Conservation (phyloP, 2,797 vertebrate genomes). For the Allobates femoralis region DNA sequence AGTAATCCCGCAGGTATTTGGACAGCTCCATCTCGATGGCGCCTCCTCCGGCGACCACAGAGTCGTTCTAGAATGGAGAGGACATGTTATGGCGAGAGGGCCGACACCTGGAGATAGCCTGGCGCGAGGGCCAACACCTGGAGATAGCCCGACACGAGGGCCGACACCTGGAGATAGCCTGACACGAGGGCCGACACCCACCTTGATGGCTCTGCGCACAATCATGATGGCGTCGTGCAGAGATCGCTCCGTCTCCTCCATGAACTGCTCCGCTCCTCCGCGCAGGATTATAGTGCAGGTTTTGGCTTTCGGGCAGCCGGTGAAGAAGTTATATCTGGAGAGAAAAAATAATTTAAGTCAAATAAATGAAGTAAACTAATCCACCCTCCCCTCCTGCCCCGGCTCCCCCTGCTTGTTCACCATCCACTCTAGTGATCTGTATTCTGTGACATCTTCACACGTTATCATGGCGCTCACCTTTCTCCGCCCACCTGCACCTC, state of each 20-base stretch:
- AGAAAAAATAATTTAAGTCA: neutral
- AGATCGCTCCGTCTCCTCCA: conserved; percentile 96
- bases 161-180: neutral
- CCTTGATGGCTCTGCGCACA: conserved; percentile 96
- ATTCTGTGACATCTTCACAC: too few species aligned
- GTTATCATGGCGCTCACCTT: conserved; percentile 76
- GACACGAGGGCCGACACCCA: conserved; percentile 60
- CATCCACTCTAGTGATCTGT: too few species aligned
- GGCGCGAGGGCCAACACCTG: neutral
- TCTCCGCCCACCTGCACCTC: conserved; percentile 97
- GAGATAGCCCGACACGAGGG: too few species aligned
- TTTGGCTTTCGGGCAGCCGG: conserved; percentile 92
- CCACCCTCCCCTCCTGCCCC: too few species aligned
- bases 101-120: too few species aligned
- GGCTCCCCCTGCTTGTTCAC: too few species aligned
- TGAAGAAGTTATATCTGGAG: conserved; percentile 94
- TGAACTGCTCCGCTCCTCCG: conserved; percentile 95
- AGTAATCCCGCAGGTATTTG: conserved; percentile 92
- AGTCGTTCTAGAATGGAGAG: conserved; percentile 87
- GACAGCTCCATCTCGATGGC: conserved; percentile 99
- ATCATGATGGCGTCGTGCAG: conserved; percentile 99
- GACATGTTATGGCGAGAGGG: neutral
- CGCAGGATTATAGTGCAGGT: conserved; percentile 96
- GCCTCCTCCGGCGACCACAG: conserved; percentile 91
- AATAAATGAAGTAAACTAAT: too few species aligned